Percentiles rank a stretch among this genome's conserved stretches.
phyloP scores from a whole-genome alignment of 2,888 invertebrate species.

The Copidosoma aretas region DNA sequence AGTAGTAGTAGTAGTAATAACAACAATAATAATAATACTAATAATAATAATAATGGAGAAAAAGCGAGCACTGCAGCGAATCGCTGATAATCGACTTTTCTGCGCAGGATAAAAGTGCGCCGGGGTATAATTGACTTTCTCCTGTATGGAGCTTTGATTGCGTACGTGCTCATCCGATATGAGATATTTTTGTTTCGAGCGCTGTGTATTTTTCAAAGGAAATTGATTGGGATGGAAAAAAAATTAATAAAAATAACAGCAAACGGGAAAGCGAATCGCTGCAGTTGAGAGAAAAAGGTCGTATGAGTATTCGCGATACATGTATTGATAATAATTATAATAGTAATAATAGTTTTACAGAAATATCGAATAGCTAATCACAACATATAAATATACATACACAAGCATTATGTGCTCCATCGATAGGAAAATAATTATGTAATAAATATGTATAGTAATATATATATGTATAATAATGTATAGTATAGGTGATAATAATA shows the following conservation, averaged over 20 bases:
- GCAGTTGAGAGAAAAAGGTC: constrained; percentile 48
- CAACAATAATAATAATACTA: constrained; percentile 21
- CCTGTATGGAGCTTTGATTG: no score
- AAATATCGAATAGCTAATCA: constrained; percentile 58
- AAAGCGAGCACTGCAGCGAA: constrained; percentile 33
- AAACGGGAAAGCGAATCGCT: constrained; percentile 41
- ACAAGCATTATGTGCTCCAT: constrained; percentile 62
- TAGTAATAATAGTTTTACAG: constrained; percentile 13
- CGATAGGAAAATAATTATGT: constrained; percentile 50
- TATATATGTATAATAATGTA: no score
- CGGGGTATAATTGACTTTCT: no score
- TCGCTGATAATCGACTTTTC: constrained; percentile 12
- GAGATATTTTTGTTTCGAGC: no score
- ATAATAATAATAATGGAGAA: constrained; percentile 24
- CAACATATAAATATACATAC: constrained; percentile 62
- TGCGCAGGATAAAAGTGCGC: background rate
- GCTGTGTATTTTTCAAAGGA: no score
- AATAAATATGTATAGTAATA: no score
- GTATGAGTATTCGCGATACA: constrained; percentile 37
- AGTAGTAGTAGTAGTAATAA: constrained; percentile 12
- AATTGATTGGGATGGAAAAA: no score
- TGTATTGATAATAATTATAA: constrained; percentile 24
- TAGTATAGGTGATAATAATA: no score
- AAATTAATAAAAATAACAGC: background rate
- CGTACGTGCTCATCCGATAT: no score